Evolutionary conservation across 1,140 invertebrate species (phyloP), one percentile per base, ranked within the genome.

Genomic region (Parasteatoda tepidariorum): DNA sequence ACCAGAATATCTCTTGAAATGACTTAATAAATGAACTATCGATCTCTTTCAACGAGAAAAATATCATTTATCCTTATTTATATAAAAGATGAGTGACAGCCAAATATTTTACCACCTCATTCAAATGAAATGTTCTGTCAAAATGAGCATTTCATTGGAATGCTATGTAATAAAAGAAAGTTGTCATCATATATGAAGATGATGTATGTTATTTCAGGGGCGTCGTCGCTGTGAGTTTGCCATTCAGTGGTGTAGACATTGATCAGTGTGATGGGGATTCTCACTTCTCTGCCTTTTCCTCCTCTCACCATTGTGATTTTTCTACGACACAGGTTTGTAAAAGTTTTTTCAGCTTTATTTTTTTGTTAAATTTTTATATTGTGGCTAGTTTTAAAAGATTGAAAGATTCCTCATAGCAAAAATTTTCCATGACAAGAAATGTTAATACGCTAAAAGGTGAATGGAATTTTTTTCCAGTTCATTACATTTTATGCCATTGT

Each of bases 151-250:
- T 48, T 48, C 18, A 13, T 18, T 48, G 38, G 18, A 48, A 48
- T 48, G 38, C 9, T 13, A 48, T 48, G 38, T 18, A 48, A 4
- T 48, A 18, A 13, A 9, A 13, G 38, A 9, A 55, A 55, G 11
- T 9, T 67, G 34, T 64, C 18, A 74, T 84, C 85, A 9, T 64
- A 28, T 66, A n/a, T 30, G 7, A 57, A 9, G 15, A 54, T 59
- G 26, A 59, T 61, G 5, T 24, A 22, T 86, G 38, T 83, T 68
- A 76, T 83, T 81, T 85, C 64, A 91, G 90, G 68, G 90, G 90
- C 31, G 89, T 90, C 15, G 88, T 90, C 0, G 85, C 88, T 31
- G 84, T 90, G 13, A 89, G 89, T 71, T 87, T 90, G 64, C 87
- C 90, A 82, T 82, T 91, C 15, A 68, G 48, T 24, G 75, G 88